A percentile compares a stretch with the other conserved stretches of the same genome.
Conservation (phyloP, 92 coral and sea anemone species). For the Heteractis magnifica region DNA sequence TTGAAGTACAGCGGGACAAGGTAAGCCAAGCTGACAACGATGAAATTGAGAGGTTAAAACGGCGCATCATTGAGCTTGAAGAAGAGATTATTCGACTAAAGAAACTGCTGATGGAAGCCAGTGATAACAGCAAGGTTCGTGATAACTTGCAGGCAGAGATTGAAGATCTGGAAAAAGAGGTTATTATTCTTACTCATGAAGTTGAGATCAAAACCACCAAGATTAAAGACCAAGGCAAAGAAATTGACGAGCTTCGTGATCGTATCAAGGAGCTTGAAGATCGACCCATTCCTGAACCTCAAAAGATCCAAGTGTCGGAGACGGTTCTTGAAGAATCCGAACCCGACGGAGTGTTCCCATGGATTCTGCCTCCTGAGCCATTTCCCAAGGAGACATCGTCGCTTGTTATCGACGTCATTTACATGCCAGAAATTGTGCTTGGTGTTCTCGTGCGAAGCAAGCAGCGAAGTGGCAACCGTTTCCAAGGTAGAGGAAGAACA, state of each 20-base stretch:
- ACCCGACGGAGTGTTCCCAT: constrained; percentile 15
- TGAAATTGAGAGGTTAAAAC: constrained; percentile 50
- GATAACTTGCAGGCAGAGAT: constrained; percentile 33
- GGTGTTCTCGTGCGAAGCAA: constrained; percentile 60
- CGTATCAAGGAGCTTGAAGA: constrained; percentile 58
- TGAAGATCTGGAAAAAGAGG: constrained; percentile 47
- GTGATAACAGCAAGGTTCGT: constrained; percentile 28
- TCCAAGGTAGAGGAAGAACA: constrained; percentile 46
- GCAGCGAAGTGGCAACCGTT: constrained; percentile 44
- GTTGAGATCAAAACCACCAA: constrained; percentile 49
- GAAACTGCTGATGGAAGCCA: constrained; percentile 32
- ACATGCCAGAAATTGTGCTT: constrained; percentile 50
- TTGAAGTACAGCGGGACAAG: constrained; percentile 29
- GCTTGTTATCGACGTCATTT: constrained; percentile 51
- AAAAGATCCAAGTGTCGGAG: constrained; percentile 17
- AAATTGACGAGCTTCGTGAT: constrained; percentile 42
- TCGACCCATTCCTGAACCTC: constrained; percentile 34
- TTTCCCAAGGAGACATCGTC: constrained; percentile 49
- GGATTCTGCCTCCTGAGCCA: constrained; percentile 30
- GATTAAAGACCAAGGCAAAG: constrained; percentile 47
- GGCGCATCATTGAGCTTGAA: constrained; percentile 55
- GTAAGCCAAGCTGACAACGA: constrained; percentile 27
- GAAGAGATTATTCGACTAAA: constrained; percentile 43
- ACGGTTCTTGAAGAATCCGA: constrained; percentile 4
- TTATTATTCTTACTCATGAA: constrained; percentile 43